A percentile compares a stretch with the other conserved stretches of the same genome.
phyloP scores from a whole-genome alignment of 1,140 invertebrate species.

The Phortica variegata region DNA sequence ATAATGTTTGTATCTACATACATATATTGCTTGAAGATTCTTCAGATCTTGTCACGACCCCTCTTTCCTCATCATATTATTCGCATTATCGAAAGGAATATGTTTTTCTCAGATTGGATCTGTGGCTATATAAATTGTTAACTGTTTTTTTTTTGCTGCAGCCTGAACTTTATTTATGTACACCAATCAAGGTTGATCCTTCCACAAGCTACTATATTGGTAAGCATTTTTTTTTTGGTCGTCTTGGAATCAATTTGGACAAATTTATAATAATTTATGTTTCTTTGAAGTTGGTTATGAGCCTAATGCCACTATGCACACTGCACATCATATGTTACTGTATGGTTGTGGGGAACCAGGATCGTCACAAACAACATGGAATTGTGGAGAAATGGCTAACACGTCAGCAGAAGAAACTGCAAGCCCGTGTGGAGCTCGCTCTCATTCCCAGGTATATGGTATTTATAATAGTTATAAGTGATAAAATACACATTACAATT shows the following conservation, averaged over 20 bases:
- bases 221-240: constrained; percentile 53
- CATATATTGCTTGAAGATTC: too few species aligned
- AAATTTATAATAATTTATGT: constrained; percentile 10
- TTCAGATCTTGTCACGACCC: too few species aligned
- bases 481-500: background rate
- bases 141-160: constrained; percentile 59
- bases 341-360: constrained; percentile 91
- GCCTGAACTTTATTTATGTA: constrained; percentile 84
- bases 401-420: constrained; percentile 58
- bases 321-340: constrained; percentile 94
- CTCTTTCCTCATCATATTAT: background rate
- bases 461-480: background rate
- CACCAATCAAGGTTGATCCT: constrained; percentile 74
- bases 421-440: constrained; percentile 70
- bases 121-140: too few species aligned
- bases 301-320: constrained; percentile 87
- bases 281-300: constrained; percentile 80
- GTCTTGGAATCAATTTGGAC: background rate
- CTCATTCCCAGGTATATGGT: constrained; percentile 59
- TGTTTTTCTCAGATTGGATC: too few species aligned
- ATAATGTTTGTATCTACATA: background rate
- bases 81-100: background rate
- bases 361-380: constrained; percentile 76
- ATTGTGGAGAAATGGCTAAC: constrained; percentile 89
- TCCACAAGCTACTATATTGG: constrained; percentile 74